These are phyloP conservation scores for Sebastes ruberrimus DNA, from an alignment of 2,797 vertebrate genomes.

Conservation along the genomic window DNA sequence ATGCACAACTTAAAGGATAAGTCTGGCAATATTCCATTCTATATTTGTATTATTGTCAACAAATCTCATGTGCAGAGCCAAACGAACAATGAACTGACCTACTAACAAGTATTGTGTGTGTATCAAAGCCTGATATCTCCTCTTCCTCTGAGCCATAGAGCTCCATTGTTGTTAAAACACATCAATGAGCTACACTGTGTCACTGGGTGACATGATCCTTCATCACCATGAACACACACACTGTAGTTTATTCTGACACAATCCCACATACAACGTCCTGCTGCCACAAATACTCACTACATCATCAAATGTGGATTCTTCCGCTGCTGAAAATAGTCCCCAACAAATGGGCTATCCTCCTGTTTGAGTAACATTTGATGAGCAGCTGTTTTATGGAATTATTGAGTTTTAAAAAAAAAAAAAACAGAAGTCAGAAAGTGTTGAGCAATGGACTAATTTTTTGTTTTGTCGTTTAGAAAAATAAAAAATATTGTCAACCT, in stretches of 20 bases:
- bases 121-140: background rate
- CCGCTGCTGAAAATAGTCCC: background rate
- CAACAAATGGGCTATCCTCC: background rate
- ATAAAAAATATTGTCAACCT: background rate
- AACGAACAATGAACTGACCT: background rate
- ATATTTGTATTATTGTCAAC: accelerated
- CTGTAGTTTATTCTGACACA: no score
- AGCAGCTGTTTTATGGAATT: background rate
- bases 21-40: no score
- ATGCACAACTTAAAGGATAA: no score
- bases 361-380: background rate
- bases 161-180: background rate
- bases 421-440: background rate
- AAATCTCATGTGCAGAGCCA: background rate
- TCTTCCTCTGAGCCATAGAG: background rate
- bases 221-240: background rate
- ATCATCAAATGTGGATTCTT: no score
- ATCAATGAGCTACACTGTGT: background rate
- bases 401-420: no score
- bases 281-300: no score
- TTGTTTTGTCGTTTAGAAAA: background rate
- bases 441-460: background rate
- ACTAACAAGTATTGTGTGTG: background rate
- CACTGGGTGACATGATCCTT: background rate
- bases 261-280: no score